Evolutionary conservation across 2,113 vertebrate species (phyloP).

Genomic region (Odontesthes bonariensis): DNA sequence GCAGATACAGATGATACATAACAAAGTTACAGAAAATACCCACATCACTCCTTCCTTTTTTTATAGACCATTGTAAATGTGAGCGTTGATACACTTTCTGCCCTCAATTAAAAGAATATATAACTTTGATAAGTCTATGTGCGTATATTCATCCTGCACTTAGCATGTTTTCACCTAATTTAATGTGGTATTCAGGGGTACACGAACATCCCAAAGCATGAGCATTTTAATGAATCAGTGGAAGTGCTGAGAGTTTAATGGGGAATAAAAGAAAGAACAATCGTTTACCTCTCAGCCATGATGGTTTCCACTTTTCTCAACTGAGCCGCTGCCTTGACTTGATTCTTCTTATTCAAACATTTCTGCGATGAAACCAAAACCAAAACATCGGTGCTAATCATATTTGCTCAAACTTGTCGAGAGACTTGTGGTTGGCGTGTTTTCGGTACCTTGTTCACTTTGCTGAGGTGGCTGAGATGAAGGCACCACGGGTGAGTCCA

Average conservation of each 20-base stretch:
- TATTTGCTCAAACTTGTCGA: neutral
- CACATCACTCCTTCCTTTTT: neutral
- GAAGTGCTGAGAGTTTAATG: neutral
- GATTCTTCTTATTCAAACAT: constrained; percentile 22
- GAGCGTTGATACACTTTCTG: too few relatives aligned
- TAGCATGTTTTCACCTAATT: neutral
- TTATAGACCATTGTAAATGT: too few relatives aligned
- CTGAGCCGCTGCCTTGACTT: neutral
- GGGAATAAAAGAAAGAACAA: neutral
- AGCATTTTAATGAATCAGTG: neutral
- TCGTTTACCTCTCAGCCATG: constrained; percentile 38
- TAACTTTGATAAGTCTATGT: too few relatives aligned
- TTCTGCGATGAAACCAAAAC: constrained; percentile 14
- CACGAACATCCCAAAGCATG: neutral
- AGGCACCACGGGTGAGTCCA: constrained; percentile 99
- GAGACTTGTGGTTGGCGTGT: accelerated
- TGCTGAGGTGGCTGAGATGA: constrained; percentile 90
- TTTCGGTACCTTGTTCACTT: constrained; percentile 88
- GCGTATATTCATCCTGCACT: neutral
- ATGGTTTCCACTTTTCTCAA: neutral
- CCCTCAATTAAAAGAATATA: too few relatives aligned
- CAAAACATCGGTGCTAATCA: neutral
- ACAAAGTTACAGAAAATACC: neutral
- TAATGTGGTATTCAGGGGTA: neutral
- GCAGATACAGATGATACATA: neutral